Evolutionary conservation across 2,888 invertebrate species (phyloP).

Genomic region (Chrysolina americana): DNA sequence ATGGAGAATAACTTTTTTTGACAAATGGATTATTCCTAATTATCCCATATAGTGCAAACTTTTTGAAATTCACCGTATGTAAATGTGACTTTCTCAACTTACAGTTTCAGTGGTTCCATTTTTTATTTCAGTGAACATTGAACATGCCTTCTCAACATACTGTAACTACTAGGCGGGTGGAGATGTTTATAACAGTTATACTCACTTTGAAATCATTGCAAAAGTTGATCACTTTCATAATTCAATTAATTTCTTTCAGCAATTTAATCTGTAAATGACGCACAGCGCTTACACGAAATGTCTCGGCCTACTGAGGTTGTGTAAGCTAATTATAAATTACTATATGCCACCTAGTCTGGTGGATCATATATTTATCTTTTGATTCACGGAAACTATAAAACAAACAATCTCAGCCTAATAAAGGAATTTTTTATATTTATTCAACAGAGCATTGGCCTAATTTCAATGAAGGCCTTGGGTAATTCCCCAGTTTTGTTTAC

Average conservation of each 20-base stretch:
- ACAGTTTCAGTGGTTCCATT: background rate
- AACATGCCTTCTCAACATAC: too few relatives aligned
- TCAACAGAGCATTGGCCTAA: constrained; percentile 9
- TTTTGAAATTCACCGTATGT: too few relatives aligned
- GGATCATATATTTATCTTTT: background rate
- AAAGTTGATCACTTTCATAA: background rate
- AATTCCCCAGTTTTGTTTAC: background rate
- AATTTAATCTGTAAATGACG: background rate
- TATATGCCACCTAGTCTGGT: background rate
- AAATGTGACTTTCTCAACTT: too few relatives aligned
- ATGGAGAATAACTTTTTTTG: too few relatives aligned
- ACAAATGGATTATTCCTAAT: too few relatives aligned
- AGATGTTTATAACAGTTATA: background rate
- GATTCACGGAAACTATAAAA: constrained; percentile 15
- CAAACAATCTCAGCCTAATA: background rate
- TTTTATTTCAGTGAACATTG: background rate
- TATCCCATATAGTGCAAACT: too few relatives aligned
- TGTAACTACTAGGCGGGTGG: too few relatives aligned
- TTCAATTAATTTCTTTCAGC: constrained; percentile 8
- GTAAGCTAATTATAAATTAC: background rate
- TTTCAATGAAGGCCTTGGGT: background rate
- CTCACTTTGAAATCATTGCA: background rate
- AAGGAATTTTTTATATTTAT: constrained; percentile 7
- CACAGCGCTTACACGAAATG: background rate
- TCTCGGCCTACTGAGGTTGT: background rate